Conservation (phyloP, 2,888 invertebrate genomes). For the Melitaea athalia region DNA sequence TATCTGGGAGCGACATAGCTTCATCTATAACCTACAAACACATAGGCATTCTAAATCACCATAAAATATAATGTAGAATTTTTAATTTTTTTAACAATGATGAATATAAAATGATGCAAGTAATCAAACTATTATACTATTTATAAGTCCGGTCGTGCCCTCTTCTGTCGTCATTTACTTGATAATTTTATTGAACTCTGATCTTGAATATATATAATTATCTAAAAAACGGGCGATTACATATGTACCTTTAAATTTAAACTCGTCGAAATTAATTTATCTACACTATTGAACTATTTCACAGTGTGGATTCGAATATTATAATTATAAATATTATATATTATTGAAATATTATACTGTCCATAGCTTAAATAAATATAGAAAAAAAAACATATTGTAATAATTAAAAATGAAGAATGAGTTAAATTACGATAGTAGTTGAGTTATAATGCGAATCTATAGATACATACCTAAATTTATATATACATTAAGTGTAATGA, state of each 20-base stretch:
- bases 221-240: slow-evolving; percentile 18
- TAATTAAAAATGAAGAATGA: no score
- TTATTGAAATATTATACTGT: background rate
- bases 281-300: no score
- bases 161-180: slow-evolving; percentile 29
- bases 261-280: slow-evolving; percentile 16
- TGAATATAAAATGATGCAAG: slow-evolving; percentile 9
- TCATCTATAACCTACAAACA: background rate
- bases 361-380: no score
- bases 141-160: slow-evolving; percentile 19
- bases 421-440: no score
- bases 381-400: no score
- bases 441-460: background rate
- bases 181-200: slow-evolving; percentile 30
- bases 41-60: background rate
- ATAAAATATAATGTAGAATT: background rate
- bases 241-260: background rate
- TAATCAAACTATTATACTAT: slow-evolving; percentile 9
- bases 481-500: background rate
- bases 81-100: background rate
- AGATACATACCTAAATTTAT: background rate
- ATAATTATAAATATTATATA: no score
- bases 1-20: slow-evolving; percentile 28
- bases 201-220: slow-evolving; percentile 32
- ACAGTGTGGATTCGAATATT: no score